Conservation (phyloP, 2,888 invertebrate species). For the Iphiclides podalirius region DNA sequence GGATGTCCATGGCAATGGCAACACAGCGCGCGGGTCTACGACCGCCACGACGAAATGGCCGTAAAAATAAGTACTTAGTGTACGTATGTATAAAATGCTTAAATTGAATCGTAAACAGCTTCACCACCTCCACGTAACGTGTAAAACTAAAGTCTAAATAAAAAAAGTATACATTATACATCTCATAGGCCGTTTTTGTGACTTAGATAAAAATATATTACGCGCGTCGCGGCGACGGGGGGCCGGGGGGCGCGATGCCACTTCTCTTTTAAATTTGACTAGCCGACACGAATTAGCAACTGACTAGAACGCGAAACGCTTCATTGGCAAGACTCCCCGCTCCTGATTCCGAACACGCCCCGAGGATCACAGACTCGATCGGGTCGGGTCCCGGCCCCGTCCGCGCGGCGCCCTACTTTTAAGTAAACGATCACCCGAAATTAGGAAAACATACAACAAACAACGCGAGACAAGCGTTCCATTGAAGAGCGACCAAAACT, state of each 20-base stretch:
- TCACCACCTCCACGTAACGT: conserved; percentile 39
- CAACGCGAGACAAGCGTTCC: too few relatives aligned
- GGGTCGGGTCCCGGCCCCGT: conserved; percentile 33
- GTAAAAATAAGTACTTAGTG: conserved; percentile 34
- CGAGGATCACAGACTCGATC: conserved; percentile 50
- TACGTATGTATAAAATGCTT: conserved; percentile 56
- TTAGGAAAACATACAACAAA: conserved; percentile 16
- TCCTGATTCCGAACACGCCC: conserved; percentile 2
- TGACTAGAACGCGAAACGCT: conserved; percentile 75
- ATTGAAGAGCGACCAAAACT: too few relatives aligned
- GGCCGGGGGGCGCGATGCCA: conserved; percentile 28
- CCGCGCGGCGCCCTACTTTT: conserved; percentile 23
- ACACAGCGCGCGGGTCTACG: conserved; percentile 33
- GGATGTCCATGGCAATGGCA: conserved; percentile 33
- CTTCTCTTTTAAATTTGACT: conserved; percentile 52
- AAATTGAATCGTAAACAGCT: conserved; percentile 59
- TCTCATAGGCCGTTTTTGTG: conserved; percentile 67
- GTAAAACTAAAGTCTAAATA: conserved; percentile 51
- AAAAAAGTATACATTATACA: conserved; percentile 54
- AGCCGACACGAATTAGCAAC: conserved; percentile 72
- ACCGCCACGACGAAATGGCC: conserved; percentile 33
- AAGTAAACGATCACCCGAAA: conserved; percentile 20
- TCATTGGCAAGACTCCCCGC: conserved; percentile 62
- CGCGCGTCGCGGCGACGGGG: conserved; percentile 28
- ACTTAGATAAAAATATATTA: conserved; percentile 56